Conservation (phyloP, 2,113 vertebrate species). For the Puma concolor region DNA sequence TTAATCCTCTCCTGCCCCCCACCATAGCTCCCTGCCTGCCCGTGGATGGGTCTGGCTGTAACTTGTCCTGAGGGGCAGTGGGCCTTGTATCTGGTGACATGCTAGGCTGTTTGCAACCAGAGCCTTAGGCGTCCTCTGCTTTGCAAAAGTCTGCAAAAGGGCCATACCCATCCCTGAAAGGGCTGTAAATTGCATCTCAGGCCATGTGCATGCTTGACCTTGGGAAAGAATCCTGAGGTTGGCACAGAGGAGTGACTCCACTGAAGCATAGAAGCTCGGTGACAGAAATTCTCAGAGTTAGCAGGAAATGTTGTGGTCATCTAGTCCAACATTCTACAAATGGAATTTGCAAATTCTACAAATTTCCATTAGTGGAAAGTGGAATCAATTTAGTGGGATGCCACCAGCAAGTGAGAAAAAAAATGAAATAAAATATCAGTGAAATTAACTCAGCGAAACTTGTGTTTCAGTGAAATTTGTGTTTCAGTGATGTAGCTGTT, state of each 20-base stretch:
- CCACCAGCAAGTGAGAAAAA: neutral
- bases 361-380: neutral
- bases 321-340: neutral
- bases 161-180: neutral
- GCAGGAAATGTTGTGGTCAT: neutral
- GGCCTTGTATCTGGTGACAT: neutral
- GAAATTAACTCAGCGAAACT: neutral
- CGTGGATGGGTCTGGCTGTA: neutral
- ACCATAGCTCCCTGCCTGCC: too few species aligned
- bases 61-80: too few species aligned
- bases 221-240: neutral
- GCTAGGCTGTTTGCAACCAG: neutral
- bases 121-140: neutral
- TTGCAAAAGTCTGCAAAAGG: neutral
- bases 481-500: neutral
- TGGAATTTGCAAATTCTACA: neutral
- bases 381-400: neutral
- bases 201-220: neutral
- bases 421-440: neutral
- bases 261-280: neutral
- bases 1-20: rapidly evolving
- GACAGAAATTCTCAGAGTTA: neutral
- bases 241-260: neutral
- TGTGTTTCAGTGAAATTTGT: neutral
- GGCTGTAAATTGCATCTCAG: neutral